Conservation (phyloP, 2,888 invertebrate species). For the Ophion ellenae region DNA sequence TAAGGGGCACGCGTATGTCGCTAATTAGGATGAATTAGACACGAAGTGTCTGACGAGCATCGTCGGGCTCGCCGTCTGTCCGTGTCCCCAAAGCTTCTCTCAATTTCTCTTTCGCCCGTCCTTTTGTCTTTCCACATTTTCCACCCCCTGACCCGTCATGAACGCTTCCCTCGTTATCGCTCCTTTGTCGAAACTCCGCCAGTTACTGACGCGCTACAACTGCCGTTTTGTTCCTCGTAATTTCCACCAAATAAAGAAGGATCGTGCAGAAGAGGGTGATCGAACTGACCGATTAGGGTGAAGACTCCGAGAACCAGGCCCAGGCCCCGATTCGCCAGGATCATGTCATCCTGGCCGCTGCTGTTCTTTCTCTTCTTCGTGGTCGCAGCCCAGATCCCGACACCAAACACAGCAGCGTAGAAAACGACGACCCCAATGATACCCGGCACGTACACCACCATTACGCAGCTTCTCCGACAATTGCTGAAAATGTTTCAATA, state of each 20-base stretch:
- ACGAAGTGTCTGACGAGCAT: constrained; percentile 51
- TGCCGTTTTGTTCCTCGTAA: no score
- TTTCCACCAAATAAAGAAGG: constrained; percentile 1
- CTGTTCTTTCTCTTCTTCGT: constrained; percentile 83
- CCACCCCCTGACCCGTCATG: neutral
- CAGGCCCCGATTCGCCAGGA: constrained; percentile 89
- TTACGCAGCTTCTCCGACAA: constrained; percentile 66
- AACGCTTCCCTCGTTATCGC: neutral
- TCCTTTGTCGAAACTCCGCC: constrained; percentile 36
- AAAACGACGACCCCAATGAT: constrained; percentile 88
- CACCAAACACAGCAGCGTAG: constrained; percentile 87
- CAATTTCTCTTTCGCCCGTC: constrained; percentile 1
- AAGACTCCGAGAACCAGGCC: constrained; percentile 88
- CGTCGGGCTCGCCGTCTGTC: neutral
- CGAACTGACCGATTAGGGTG: constrained; percentile 87
- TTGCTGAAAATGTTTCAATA: constrained; percentile 47
- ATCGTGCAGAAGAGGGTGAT: neutral
- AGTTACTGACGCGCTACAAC: constrained; percentile 15
- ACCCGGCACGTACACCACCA: constrained; percentile 86
- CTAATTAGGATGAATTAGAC: constrained; percentile 69
- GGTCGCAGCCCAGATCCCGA: constrained; percentile 87
- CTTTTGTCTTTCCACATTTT: constrained; percentile 8
- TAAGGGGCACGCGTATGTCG: constrained; percentile 58
- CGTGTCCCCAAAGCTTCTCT: constrained; percentile 29
- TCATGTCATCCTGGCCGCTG: constrained; percentile 87